Percentiles rank a stretch among this genome's conserved stretches.
Evolutionary conservation across 2,797 vertebrate genomes (phyloP).

Genomic region (Anguilla obscura): DNA sequence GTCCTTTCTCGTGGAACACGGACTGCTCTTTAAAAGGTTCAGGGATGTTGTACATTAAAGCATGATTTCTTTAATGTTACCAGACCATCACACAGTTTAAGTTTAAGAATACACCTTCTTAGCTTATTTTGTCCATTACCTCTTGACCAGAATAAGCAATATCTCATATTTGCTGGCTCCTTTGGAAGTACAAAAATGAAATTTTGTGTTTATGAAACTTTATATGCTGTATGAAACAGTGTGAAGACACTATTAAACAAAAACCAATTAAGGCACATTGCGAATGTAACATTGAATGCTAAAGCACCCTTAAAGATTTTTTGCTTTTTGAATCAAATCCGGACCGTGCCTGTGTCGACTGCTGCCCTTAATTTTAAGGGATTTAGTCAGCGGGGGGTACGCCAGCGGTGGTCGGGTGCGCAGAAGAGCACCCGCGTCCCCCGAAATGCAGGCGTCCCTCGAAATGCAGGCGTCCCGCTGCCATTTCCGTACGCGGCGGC

Average conservation of each 20-base stretch:
- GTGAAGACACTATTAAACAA: background rate
- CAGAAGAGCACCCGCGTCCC: no score
- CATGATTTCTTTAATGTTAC: background rate
- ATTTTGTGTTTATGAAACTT: background rate
- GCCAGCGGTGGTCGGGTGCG: no score
- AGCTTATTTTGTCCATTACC: background rate
- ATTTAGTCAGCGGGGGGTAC: no score
- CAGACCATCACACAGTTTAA: background rate
- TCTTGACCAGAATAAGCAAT: background rate
- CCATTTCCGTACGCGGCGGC: no score
- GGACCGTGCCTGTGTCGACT: no score
- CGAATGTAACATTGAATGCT: background rate
- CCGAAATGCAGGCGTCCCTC: no score
- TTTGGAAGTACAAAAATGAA: background rate
- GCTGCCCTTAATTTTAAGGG: no score
- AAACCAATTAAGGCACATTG: background rate
- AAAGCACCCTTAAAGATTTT: background rate
- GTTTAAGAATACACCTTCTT: background rate
- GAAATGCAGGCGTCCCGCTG: no score
- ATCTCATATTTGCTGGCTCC: background rate
- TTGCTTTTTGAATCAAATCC: background rate
- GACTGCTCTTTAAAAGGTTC: background rate
- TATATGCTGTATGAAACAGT: background rate
- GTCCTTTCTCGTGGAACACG: background rate
- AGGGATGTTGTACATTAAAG: background rate